phyloP scores from a whole-genome alignment of 2,113 vertebrate species.

The Megaleporinus macrocephalus region DNA sequence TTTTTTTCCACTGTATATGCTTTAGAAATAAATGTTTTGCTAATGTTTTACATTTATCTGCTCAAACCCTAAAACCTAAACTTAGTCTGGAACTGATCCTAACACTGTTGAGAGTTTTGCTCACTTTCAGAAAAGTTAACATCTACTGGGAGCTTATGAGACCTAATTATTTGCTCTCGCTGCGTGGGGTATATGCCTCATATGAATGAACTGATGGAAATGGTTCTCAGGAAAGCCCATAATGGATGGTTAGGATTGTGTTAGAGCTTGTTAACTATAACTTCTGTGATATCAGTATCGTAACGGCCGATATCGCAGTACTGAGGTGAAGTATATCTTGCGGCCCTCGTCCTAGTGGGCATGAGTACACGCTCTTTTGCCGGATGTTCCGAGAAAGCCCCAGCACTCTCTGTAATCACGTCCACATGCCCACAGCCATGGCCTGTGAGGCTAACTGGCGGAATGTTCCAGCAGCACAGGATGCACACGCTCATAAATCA shows the following conservation, averaged over 20 bases:
- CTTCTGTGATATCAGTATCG: background rate
- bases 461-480: background rate
- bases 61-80: no score
- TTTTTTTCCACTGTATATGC: no score
- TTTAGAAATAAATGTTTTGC: no score
- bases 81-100: no score
- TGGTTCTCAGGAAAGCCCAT: background rate
- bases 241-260: background rate
- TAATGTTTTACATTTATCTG: no score
- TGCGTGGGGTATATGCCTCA: no score
- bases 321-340: background rate
- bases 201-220: no score
- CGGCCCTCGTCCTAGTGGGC: background rate
- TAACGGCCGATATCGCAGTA: background rate
- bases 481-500: background rate
- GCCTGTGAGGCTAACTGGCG: background rate
- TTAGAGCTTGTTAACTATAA: background rate
- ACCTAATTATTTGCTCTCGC: no score
- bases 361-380: background rate
- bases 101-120: no score
- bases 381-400: background rate
- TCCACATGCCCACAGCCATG: background rate
- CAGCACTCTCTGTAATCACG: background rate
- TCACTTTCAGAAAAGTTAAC: no score
- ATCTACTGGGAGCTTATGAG: no score